Conservation (phyloP, 2,113 vertebrate species). For the Gymnorhina tibicen region DNA sequence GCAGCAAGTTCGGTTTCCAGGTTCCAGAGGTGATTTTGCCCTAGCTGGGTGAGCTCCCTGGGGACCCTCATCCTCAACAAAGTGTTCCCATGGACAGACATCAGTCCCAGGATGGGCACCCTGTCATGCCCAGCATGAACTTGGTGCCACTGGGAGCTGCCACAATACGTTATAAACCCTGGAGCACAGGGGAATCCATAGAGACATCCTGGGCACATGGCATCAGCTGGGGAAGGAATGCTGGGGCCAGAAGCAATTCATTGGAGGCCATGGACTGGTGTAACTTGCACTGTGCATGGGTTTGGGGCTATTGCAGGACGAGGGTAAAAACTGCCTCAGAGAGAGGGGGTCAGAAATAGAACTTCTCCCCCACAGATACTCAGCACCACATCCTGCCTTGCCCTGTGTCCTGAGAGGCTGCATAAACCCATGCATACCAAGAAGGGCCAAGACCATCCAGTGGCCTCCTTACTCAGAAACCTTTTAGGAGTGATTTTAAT, state of each 20-base stretch:
- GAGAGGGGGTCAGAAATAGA: not conserved
- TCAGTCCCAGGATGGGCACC: not conserved
- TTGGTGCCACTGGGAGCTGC: not conserved
- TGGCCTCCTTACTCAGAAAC: slow-evolving; percentile 54
- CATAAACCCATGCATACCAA: not conserved
- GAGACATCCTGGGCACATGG: fast-evolving
- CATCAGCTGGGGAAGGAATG: not conserved
- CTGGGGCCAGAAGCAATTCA: not conserved
- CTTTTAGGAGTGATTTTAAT: slow-evolving; percentile 75
- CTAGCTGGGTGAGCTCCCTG: not conserved
- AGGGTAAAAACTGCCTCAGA: not conserved
- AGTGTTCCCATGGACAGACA: not conserved
- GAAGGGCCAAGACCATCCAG: slow-evolving; percentile 39
- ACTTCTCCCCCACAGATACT: not conserved
- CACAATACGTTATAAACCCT: not conserved
- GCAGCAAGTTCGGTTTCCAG: not conserved
- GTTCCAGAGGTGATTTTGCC: not conserved
- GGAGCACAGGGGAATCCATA: not conserved
- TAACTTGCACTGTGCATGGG: fast-evolving
- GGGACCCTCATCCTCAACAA: not conserved
- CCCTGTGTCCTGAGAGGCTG: not conserved
- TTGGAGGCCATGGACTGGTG: not conserved
- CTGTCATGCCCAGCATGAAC: not conserved
- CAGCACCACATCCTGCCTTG: not conserved
- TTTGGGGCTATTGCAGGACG: not conserved